Evolutionary conservation across 2,797 vertebrate genomes (phyloP), one percentile per base, ranked within the genome.

Genomic region (Tympanoctomys barrerae): DNA sequence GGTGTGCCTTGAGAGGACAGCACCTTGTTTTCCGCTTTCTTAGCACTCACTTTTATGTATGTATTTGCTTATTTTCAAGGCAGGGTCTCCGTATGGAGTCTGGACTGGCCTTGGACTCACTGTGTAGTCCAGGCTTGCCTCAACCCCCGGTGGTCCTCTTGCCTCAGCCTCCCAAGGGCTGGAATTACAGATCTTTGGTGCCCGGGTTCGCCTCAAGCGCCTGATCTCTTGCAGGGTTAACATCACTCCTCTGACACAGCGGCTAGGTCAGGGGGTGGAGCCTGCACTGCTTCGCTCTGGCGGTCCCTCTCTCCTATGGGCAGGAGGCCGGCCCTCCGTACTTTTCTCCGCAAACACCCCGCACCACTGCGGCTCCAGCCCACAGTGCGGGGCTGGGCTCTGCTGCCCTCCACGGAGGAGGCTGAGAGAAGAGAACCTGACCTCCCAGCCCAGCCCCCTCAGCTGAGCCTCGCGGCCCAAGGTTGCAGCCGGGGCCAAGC

Each of bases 271-370:
- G 10, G 39, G 39, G 77, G 66, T 73, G 31, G 66, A 39, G 22
- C 8, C 26, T 33, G 66, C 52, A 21, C 14, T 0, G 0, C 28
- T 64, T 68, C 10, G 1, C 21, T 7, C 0, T 1, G 31, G 4
- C 24, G 0, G 8, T 22, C 36, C 28, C 52, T 85, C 39, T 54
- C 46, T 39, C 28, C 0, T 0, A 2, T 7, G 9, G 1, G 18
- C 5, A 42, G 36, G 36, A 1, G 22, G 33, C 9, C 2, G 0
- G 9, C 10, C 33, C 26, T 1, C 31, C 57, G 19, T 5, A 0
- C 64, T 11, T 6, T 22, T 42, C 39, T 75, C 87, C 78, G 28
- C 4, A n/a, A 64, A 59, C 11, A 28, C 42, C 77, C 3, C 52
- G 0, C 7, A 19, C 36, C 64, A 24, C 31, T 36, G 75, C 54